Conservation (phyloP, 2,797 vertebrate genomes). For the Chlorospingus semifuscus region DNA sequence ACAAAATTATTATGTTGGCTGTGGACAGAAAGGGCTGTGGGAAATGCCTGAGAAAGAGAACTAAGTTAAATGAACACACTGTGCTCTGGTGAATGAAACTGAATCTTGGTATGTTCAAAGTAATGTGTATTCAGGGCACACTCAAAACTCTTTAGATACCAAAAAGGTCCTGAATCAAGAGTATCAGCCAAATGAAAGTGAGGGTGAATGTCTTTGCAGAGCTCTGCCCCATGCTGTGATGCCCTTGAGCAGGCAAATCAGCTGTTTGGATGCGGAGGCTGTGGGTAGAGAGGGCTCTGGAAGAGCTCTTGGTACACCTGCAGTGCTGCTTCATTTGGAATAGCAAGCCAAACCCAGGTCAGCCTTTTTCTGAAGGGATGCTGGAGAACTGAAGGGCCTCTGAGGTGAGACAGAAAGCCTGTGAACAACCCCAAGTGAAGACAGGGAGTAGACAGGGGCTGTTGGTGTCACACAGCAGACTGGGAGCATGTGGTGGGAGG, state of each 20-base stretch:
- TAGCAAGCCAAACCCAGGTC: accelerated
- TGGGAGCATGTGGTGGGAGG: neutral
- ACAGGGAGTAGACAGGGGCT: neutral
- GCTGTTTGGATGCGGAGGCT: neutral
- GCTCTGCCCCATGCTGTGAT: neutral
- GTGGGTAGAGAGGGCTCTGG: neutral
- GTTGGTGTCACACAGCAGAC: neutral
- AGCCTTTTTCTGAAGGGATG: neutral
- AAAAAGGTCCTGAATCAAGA: neutral
- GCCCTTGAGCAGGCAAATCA: neutral
- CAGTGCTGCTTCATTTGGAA: neutral
- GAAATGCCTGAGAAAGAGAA: neutral
- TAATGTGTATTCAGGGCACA: neutral
- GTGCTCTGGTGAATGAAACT: neutral
- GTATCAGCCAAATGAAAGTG: neutral
- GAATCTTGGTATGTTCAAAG: neutral
- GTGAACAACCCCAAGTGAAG: neutral
- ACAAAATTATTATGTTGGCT: constrained; percentile 4
- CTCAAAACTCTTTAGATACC: neutral
- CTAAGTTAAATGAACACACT: neutral
- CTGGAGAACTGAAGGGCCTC: neutral
- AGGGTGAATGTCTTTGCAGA: neutral
- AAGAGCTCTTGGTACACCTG: neutral
- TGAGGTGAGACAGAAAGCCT: neutral
- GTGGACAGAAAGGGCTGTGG: neutral